Conservation (phyloP, 1,140 invertebrate genomes). For the Ceratina japonica region DNA sequence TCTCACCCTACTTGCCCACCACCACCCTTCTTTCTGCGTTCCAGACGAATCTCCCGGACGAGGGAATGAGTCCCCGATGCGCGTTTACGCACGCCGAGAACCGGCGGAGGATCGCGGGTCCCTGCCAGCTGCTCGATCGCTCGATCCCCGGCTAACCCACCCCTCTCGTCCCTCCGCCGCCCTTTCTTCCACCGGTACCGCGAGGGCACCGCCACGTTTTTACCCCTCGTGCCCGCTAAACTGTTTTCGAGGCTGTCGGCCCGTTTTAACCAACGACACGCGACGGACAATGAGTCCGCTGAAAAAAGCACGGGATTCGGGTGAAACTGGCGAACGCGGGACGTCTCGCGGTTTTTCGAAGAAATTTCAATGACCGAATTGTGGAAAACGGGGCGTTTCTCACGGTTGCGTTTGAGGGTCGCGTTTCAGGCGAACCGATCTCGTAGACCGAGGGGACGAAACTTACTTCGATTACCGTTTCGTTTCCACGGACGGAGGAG, state of each 20-base stretch:
- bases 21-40: slow-evolving; percentile 36
- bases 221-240: background rate
- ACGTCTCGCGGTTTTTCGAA: background rate
- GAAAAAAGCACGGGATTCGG: slow-evolving; percentile 38
- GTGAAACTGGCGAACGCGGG: slow-evolving; percentile 12
- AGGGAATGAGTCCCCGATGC: slow-evolving; percentile 19
- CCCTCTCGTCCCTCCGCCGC: background rate
- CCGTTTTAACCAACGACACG: slow-evolving; percentile 10
- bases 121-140: slow-evolving; percentile 33
- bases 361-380: background rate
- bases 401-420: background rate
- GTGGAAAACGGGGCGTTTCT: background rate
- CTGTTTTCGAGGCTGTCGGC: background rate
- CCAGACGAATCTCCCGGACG: slow-evolving; percentile 30
- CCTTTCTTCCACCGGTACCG: background rate
- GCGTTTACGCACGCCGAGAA: slow-evolving; percentile 28
- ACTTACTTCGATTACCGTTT: background rate
- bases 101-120: background rate
- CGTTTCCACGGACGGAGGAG: too few relatives aligned
- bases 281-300: background rate
- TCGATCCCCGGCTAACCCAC: background rate
- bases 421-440: too few relatives aligned
- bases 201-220: background rate
- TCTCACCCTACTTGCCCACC: slow-evolving; percentile 40
- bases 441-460: too few relatives aligned